Conservation (phyloP, 2,113 vertebrate species). For the Gavialis gangeticus region DNA sequence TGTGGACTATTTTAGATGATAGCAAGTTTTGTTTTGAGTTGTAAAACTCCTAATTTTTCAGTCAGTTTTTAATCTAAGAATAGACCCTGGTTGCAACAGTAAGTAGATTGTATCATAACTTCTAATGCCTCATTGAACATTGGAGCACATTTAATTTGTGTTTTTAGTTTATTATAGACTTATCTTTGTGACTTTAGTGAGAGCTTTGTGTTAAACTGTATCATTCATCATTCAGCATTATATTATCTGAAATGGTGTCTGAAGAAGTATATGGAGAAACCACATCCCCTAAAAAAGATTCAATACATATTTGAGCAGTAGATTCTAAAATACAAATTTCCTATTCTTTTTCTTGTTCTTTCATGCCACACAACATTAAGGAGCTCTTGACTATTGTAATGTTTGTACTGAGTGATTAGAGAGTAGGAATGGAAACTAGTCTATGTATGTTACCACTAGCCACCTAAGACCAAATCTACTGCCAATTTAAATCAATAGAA, state of each 20-base stretch:
- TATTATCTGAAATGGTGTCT: accelerated
- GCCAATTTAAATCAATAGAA: not conserved
- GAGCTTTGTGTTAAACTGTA: not conserved
- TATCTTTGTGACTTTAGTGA: not conserved
- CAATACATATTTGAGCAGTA: accelerated
- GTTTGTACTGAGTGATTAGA: not conserved
- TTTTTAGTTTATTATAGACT: not conserved
- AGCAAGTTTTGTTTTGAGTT: not conserved
- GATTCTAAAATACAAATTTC: not conserved
- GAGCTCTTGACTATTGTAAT: not conserved
- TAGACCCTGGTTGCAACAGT: not conserved
- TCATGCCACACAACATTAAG: not conserved
- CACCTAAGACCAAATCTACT: not conserved
- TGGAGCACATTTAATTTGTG: not conserved
- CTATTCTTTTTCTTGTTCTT: accelerated
- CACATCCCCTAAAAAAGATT: not conserved
- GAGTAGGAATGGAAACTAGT: accelerated
- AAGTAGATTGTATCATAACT: not conserved
- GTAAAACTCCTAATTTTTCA: not conserved
- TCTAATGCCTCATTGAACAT: not conserved
- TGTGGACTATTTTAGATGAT: not conserved
- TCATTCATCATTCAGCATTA: not conserved
- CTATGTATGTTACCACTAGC: not conserved
- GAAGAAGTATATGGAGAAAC: not conserved
- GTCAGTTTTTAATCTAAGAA: not conserved